phyloP scores from a whole-genome alignment of 2,888 invertebrate species.

The Ornithoptera priamus region DNA sequence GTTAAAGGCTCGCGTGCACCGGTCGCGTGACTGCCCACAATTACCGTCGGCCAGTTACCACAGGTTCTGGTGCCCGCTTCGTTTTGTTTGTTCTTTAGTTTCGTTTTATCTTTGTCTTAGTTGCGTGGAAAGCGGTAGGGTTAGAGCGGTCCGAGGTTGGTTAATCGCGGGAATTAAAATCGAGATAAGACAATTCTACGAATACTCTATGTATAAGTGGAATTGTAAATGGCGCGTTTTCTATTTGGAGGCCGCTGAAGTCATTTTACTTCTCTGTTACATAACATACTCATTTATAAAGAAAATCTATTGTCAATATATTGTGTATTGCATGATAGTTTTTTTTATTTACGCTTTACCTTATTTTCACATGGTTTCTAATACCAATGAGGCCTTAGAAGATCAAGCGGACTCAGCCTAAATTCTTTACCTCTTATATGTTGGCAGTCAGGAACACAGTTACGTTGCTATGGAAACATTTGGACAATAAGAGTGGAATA shows the following conservation, averaged over 20 bases:
- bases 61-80: constrained; percentile 22
- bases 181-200: constrained; percentile 29
- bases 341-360: neutral
- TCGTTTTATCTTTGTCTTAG: constrained; percentile 35
- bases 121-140: constrained; percentile 27
- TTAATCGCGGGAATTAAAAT: constrained; percentile 21
- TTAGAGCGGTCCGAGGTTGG: constrained; percentile 24
- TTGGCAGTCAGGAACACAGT: too few relatives aligned
- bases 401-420: too few relatives aligned
- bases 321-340: neutral
- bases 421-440: too few relatives aligned
- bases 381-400: neutral
- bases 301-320: neutral
- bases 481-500: too few relatives aligned
- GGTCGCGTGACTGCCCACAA: constrained; percentile 28
- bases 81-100: constrained; percentile 37
- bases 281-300: neutral
- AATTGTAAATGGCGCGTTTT: constrained; percentile 15
- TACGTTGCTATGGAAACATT: too few relatives aligned
- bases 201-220: constrained; percentile 12
- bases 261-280: neutral
- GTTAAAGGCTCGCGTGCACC: constrained; percentile 21
- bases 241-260: neutral
- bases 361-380: neutral
- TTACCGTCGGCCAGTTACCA: constrained; percentile 24